Evolutionary conservation across 2,797 vertebrate species (phyloP).

Genomic region (Onychomys torridus): DNA sequence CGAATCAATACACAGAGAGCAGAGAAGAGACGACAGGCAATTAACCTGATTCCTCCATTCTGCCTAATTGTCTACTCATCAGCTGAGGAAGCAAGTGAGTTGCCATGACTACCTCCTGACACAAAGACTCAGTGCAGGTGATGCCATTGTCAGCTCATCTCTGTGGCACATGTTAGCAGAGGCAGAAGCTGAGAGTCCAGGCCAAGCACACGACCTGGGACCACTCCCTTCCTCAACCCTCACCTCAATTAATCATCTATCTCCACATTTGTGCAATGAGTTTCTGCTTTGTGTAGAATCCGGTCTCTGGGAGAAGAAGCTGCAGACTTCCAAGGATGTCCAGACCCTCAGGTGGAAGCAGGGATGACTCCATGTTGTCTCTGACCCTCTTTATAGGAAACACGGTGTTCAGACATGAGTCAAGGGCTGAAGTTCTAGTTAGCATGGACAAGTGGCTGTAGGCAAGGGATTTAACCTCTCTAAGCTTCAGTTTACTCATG

Average conservation of each 20-base stretch:
- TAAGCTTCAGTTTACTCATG: not conserved
- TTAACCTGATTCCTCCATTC: constrained; percentile 81
- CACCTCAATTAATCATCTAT: not conserved
- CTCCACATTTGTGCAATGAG: not conserved
- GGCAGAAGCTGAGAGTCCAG: not conserved
- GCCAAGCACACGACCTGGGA: constrained; percentile 19
- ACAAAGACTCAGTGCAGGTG: constrained; percentile 66
- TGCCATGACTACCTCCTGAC: constrained; percentile 84
- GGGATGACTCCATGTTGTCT: not conserved
- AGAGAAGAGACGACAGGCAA: constrained; percentile 82
- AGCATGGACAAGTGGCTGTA: not conserved
- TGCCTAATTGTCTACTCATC: constrained; percentile 80
- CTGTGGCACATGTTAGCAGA: constrained; percentile 9
- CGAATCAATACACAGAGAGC: constrained; percentile 80
- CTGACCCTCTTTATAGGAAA: constrained; percentile 2
- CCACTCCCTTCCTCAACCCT: not conserved
- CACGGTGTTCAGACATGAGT: not conserved
- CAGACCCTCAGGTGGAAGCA: not conserved
- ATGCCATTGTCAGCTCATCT: constrained; percentile 66
- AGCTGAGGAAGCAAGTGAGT: constrained; percentile 75
- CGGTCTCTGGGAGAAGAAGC: not conserved
- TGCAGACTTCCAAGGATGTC: not conserved
- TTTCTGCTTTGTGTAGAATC: not conserved
- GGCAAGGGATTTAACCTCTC: not conserved
- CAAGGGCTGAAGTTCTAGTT: not conserved